Conservation (phyloP, 1,140 invertebrate genomes). For the Bombus waltoni region DNA sequence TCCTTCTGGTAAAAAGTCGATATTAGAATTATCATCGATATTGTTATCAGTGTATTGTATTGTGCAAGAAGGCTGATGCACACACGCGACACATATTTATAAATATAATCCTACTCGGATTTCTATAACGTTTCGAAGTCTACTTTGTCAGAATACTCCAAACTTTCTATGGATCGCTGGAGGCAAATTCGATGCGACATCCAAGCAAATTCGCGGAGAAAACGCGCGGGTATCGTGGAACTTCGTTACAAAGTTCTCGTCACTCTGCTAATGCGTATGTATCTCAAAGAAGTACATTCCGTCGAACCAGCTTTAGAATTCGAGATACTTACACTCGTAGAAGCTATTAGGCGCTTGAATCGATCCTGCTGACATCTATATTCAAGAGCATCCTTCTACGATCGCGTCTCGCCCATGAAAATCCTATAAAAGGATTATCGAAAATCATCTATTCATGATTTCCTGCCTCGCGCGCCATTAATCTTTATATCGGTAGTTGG, state of each 20-base stretch:
- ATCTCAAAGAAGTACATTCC: neutral
- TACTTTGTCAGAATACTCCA: neutral
- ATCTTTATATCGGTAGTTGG: neutral
- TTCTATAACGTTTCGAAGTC: too few relatives aligned
- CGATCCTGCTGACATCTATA: neutral
- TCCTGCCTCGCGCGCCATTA: neutral
- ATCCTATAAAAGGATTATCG: neutral
- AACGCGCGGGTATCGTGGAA: neutral
- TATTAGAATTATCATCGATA: too few relatives aligned
- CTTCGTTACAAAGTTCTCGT: neutral
- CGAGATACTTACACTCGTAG: neutral
- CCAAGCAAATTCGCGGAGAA: neutral
- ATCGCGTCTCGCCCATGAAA: neutral
- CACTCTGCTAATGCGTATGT: too few relatives aligned
- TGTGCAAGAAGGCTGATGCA: too few relatives aligned
- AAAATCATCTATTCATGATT: neutral
- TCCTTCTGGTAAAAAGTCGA: too few relatives aligned
- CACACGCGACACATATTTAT: too few relatives aligned
- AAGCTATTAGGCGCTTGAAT: neutral
- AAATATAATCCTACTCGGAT: too few relatives aligned
- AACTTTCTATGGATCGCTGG: neutral
- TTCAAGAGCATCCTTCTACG: neutral
- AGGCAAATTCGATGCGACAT: neutral
- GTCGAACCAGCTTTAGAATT: neutral
- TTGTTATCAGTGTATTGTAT: too few relatives aligned